These are phyloP conservation scores for Macrotrachela quadricornifera DNA, from an alignment of 1,140 invertebrate genomes.

Conservation along the genomic window DNA sequence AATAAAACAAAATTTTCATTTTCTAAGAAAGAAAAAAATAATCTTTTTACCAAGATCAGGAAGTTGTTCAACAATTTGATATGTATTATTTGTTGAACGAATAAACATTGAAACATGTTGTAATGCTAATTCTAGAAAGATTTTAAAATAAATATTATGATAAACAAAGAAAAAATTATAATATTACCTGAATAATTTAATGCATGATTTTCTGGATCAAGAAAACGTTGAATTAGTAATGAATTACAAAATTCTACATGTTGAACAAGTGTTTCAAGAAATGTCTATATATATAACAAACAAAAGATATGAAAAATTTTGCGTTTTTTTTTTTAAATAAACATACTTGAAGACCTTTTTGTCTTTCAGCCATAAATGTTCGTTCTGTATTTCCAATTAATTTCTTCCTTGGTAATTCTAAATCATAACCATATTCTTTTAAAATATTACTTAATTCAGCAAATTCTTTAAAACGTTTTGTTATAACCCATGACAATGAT, in stretches of 20 bases:
- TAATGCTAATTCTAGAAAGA: conserved; percentile 46
- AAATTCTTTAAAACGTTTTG: conserved; percentile 58
- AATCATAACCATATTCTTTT: conserved; percentile 44
- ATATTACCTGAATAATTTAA: conserved; percentile 48
- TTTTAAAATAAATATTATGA: too few species aligned
- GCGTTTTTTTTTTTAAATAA: too few species aligned
- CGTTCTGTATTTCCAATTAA: conserved; percentile 72
- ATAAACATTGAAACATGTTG: conserved; percentile 63
- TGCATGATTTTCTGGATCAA: conserved; percentile 43
- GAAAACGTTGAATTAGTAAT: conserved; percentile 51
- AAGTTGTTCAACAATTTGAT: conserved; percentile 51
- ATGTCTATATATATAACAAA: conserved; percentile 39
- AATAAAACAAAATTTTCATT: too few species aligned
- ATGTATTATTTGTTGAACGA: conserved; percentile 48
- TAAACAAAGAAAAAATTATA: too few species aligned
- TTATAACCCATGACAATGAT: too few species aligned
- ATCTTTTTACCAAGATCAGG: conserved; percentile 45
- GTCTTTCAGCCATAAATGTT: conserved; percentile 65
- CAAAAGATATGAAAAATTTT: too few species aligned
- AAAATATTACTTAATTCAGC: conserved; percentile 46
- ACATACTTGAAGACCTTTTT: conserved; percentile 53
- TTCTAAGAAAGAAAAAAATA: too few species aligned
- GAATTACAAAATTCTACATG: conserved; percentile 36
- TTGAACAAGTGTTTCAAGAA: conserved; percentile 53
- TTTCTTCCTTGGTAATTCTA: conserved; percentile 62